Evolutionary conservation across 2,113 vertebrate genomes (phyloP).

Genomic region (Pygoscelis adeliae): DNA sequence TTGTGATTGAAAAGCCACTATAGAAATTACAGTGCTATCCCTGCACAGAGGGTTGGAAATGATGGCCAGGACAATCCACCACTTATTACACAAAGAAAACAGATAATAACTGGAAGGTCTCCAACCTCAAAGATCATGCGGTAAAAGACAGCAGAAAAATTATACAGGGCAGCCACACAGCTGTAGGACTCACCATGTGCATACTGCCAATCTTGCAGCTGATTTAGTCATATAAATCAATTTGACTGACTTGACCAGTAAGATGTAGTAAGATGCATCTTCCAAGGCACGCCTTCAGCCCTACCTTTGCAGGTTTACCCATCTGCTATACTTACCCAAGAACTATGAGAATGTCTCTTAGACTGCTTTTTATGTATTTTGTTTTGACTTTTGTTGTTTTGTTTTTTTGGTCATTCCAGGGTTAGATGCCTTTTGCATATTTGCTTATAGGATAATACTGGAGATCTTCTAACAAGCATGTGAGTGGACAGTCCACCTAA

Average conservation of each 20-base stretch:
- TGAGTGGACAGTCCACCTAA: background rate
- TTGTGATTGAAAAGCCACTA: background rate
- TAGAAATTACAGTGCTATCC: background rate
- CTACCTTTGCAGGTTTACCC: background rate
- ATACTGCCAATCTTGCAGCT: background rate
- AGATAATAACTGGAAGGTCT: background rate
- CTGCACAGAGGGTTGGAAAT: background rate
- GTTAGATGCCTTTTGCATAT: background rate
- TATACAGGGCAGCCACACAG: background rate
- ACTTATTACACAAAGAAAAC: background rate
- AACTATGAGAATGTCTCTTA: background rate
- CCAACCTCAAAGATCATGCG: background rate
- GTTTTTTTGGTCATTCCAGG: background rate
- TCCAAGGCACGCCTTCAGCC: background rate
- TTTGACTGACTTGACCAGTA: background rate
- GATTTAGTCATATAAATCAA: background rate
- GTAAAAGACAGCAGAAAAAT: background rate
- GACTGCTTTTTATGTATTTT: background rate
- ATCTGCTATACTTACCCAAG: background rate
- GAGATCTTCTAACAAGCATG: background rate
- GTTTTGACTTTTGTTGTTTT: background rate
- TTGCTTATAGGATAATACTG: background rate
- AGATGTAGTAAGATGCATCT: background rate
- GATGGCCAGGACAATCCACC: background rate
- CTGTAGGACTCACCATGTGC: background rate